Evolutionary conservation across 2,888 invertebrate species (phyloP), one percentile per base, ranked within the genome.

Genomic region (Meghimatium bilineatum): DNA sequence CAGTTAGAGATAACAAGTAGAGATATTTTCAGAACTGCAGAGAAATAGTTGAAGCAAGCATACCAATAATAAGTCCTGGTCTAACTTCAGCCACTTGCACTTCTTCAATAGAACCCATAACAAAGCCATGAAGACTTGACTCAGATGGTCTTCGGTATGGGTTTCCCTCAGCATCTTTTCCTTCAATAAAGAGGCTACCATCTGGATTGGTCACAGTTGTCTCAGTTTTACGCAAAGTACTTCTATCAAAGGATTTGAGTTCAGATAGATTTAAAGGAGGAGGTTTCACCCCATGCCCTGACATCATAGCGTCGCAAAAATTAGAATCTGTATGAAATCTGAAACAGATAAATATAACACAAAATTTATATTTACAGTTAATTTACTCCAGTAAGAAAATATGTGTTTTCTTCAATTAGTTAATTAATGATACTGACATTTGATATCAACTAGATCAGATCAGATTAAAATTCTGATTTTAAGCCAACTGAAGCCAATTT

Each of bases 91-190:
- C 96, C 0, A 97, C 96, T 83, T 95, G 94, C 85, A 96, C 94
- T 90, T 98, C 98, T 0, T 97, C 97, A 92, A 96, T 96, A 0
- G 95, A 95, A 90, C 98, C 97, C 0, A 97, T 95, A 0, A 98
- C 95, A 93, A 96, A 98, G 0, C 97, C 97, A 26, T 85, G 80
- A 74, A 26, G 29, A 38, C 87, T 83, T 14, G 85, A 84, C n/a
- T 83, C 84, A 32, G 86, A 85, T 32, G 85, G 84, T 17, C 85
- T 80, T 10, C 84, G 78, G 52, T 84, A 84, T 0, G 23, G 69
- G 63, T 74, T 91, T 92, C 6, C 94, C 90, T 72, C 92, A 84
- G 85, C 87, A 77, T 90, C 90, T 87, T 93, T 94, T 77, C 92
- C 94, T 93, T 96, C 96, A 34, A 95, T 90, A 87, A 95, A 96